A percentile compares a stretch with the other conserved stretches of the same genome.
These are phyloP conservation scores for Alectura lathami DNA, from an alignment of 2,113 vertebrate species.

Conservation along the genomic window DNA sequence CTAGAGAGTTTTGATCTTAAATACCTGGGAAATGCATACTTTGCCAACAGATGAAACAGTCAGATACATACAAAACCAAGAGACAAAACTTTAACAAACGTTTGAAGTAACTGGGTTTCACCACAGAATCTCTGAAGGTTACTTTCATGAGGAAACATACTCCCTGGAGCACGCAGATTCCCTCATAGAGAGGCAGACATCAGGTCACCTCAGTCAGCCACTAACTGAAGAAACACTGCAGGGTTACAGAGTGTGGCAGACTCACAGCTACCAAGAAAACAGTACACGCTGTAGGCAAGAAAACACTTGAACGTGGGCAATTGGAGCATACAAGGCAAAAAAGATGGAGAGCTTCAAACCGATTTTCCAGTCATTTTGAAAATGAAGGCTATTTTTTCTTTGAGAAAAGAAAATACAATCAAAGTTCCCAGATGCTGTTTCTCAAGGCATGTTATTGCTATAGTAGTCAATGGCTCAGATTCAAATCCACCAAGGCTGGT, in stretches of 20 bases:
- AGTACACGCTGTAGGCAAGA: background rate
- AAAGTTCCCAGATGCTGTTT: background rate
- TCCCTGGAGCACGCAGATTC: background rate
- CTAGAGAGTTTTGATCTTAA: background rate
- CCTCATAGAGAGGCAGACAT: background rate
- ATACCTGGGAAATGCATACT: background rate
- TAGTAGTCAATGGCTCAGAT: background rate
- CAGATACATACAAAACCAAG: background rate
- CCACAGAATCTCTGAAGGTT: constrained; percentile 1
- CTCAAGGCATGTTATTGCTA: background rate
- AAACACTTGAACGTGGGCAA: background rate
- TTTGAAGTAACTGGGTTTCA: background rate
- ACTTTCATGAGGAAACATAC: background rate
- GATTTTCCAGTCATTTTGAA: constrained; percentile 26
- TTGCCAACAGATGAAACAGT: background rate
- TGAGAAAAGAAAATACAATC: background rate
- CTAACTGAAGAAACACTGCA: background rate
- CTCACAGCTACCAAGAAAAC: background rate
- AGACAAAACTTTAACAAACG: background rate
- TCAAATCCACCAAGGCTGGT: background rate
- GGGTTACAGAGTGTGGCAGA: background rate
- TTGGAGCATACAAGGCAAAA: background rate
- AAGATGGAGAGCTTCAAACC: background rate
- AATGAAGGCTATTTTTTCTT: background rate
- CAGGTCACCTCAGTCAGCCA: background rate